Percentiles rank a stretch among this genome's conserved stretches.
These are phyloP conservation scores for Chaetoderma sp. DNA, from an alignment of 2,888 invertebrate genomes.

Conservation along the genomic window DNA sequence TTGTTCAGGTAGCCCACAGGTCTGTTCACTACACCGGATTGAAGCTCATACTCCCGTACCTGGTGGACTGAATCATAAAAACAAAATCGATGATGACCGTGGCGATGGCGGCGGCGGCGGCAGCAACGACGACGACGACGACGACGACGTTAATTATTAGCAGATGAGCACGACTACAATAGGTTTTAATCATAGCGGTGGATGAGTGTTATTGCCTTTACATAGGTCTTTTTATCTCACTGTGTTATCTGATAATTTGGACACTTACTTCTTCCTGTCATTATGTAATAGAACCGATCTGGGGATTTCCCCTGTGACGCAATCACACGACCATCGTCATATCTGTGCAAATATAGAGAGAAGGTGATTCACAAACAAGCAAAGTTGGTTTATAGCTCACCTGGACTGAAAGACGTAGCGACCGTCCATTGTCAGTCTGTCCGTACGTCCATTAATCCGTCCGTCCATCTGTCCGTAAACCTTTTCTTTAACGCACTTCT, in stretches of 20 bases:
- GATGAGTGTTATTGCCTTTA: too few species aligned
- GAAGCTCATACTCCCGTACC: constrained; percentile 57
- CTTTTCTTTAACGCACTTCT: too few species aligned
- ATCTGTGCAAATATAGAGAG: constrained; percentile 50
- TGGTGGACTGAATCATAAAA: constrained; percentile 48
- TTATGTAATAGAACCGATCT: constrained; percentile 61
- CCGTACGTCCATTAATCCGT: too few species aligned
- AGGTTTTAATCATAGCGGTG: too few species aligned
- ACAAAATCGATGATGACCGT: background rate
- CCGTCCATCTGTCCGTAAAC: too few species aligned
- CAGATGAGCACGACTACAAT: too few species aligned
- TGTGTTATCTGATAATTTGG: too few species aligned
- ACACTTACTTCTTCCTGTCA: constrained; percentile 64
- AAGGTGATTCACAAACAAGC: background rate
- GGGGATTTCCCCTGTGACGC: constrained; percentile 60
- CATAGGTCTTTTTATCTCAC: too few species aligned
- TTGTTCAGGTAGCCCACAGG: constrained; percentile 59
- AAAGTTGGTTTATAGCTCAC: background rate
- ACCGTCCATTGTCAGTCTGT: too few species aligned
- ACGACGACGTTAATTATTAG: too few species aligned
- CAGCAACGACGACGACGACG: too few species aligned
- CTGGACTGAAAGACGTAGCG: background rate
- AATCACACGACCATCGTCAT: constrained; percentile 61
- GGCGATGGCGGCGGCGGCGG: too few species aligned
- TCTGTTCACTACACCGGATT: constrained; percentile 58